Evolutionary conservation across 1,140 invertebrate species (phyloP).

Genomic region (Drosophila grimshawi): DNA sequence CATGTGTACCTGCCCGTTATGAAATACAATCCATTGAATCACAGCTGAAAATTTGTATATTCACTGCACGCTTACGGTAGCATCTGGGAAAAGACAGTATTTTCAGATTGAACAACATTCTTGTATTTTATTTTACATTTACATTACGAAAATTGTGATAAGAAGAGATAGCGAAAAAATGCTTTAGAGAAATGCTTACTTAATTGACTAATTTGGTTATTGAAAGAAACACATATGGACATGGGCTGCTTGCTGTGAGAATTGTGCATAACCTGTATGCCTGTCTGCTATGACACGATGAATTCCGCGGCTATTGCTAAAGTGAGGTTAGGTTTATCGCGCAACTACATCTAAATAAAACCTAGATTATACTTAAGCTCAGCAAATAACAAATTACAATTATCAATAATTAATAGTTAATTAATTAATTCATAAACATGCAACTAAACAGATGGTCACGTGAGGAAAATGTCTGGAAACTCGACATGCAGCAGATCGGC

Average conservation of each 20-base stretch:
- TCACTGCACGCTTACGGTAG: no score
- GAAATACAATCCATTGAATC: no score
- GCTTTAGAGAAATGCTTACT: constrained; percentile 70
- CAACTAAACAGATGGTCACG: constrained; percentile 59
- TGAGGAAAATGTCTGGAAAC: constrained; percentile 76
- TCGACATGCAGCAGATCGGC: constrained; percentile 70
- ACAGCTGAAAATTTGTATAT: no score
- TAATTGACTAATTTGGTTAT: constrained; percentile 61
- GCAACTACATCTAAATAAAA: constrained; percentile 24
- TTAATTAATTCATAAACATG: constrained; percentile 16
- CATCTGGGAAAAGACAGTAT: neutral
- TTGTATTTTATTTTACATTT: constrained; percentile 71
- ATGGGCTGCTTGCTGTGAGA: constrained; percentile 42
- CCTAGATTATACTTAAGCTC: constrained; percentile 62
- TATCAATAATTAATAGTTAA: constrained; percentile 24
- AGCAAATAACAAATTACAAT: constrained; percentile 49
- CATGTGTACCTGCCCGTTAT: no score
- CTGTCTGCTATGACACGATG: constrained; percentile 74
- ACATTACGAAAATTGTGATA: constrained; percentile 15
- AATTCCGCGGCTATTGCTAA: constrained; percentile 67
- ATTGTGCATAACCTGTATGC: constrained; percentile 3
- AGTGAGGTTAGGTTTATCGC: constrained; percentile 56
- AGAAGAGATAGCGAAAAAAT: constrained; percentile 38
- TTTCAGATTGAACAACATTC: constrained; percentile 59
- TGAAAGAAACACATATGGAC: constrained; percentile 39